Evolutionary conservation across 2,113 vertebrate species (phyloP).

Genomic region (Crotophaga sulcirostris): DNA sequence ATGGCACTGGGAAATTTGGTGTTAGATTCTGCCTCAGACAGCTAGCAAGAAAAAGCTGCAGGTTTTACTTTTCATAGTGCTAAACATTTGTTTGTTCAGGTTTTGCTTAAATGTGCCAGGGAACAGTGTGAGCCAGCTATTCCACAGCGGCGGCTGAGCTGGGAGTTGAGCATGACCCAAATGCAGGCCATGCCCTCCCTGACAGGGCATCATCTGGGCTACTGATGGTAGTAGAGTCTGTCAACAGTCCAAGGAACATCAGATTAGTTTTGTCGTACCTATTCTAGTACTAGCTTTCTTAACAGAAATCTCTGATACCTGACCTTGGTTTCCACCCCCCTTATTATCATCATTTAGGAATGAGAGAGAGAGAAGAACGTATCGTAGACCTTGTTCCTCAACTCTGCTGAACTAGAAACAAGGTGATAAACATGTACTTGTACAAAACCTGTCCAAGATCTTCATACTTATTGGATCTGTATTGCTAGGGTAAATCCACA

Average conservation of each 20-base stretch:
- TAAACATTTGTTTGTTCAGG: neutral
- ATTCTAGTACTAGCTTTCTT: neutral
- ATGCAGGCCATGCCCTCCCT: neutral
- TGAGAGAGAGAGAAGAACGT: neutral
- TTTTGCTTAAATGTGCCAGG: neutral
- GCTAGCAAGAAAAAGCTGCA: neutral
- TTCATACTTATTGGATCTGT: neutral
- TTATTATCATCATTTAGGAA: neutral
- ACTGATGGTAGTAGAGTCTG: neutral
- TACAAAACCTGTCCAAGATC: neutral
- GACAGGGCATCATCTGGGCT: rapidly evolving
- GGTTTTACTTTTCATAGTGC: neutral
- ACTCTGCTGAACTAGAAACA: neutral
- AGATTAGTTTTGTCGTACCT: neutral
- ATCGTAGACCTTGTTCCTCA: neutral
- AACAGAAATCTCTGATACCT: neutral
- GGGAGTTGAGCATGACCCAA: neutral
- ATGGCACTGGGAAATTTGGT: neutral
- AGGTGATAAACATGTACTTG: neutral
- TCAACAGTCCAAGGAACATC: neutral
- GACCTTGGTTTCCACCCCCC: neutral
- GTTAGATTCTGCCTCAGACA: neutral
- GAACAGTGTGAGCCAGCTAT: neutral
- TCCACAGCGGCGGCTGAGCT: rapidly evolving
- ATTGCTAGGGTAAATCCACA: neutral